Percentiles rank a stretch among this genome's conserved stretches.
phyloP scores from a whole-genome alignment of 2,113 vertebrate species.

The Mobula birostris region DNA sequence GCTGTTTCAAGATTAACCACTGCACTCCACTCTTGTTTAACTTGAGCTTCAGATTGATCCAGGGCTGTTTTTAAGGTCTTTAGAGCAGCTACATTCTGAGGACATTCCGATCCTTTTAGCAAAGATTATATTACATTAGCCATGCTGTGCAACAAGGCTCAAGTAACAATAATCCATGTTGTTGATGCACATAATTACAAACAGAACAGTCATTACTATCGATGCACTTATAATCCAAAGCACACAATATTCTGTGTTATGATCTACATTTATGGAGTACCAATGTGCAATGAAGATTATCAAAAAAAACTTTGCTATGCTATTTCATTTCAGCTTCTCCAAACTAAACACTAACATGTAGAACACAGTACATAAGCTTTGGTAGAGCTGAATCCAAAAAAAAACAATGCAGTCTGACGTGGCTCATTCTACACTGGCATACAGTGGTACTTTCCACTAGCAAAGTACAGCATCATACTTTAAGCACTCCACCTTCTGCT shows the following conservation, averaged over 20 bases:
- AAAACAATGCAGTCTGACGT: neutral
- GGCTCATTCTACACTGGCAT: neutral
- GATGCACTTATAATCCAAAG: neutral
- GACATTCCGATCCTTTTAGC: constrained; percentile 55
- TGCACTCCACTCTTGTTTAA: constrained; percentile 47
- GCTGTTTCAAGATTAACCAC: constrained; percentile 57
- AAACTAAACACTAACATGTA: neutral
- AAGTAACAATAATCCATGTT: neutral
- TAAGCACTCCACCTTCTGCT: neutral
- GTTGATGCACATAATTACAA: neutral
- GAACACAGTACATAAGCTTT: neutral
- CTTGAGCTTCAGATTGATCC: constrained; percentile 54
- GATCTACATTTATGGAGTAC: neutral
- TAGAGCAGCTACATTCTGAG: constrained; percentile 51
- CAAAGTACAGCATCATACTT: neutral
- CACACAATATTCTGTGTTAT: neutral
- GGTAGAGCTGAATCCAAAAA: neutral
- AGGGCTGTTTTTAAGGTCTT: constrained; percentile 50
- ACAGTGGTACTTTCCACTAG: neutral
- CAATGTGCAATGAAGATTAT: neutral
- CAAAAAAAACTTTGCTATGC: neutral
- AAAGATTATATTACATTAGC: neutral
- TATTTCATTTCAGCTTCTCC: neutral
- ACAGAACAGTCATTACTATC: neutral
- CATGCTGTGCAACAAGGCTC: no score